These are phyloP conservation scores for Corythoichthys intestinalis DNA, from an alignment of 2,113 vertebrate species.

Conservation along the genomic window DNA sequence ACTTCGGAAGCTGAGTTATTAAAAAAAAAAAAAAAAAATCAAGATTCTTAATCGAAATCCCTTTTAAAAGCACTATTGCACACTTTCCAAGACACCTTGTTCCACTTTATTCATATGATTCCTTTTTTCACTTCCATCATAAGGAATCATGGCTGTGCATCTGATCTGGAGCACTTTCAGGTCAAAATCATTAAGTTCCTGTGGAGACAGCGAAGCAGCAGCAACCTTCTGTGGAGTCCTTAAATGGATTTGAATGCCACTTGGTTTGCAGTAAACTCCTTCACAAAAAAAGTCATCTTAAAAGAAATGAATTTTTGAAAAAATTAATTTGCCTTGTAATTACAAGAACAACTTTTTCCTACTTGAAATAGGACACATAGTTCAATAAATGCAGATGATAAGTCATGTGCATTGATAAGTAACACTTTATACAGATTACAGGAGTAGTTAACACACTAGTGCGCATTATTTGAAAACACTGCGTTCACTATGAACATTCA, in stretches of 20 bases:
- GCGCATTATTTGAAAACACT: constrained; percentile 39
- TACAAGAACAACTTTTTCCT: constrained; percentile 12
- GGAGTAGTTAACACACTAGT: constrained; percentile 32
- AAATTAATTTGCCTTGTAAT: constrained; percentile 8
- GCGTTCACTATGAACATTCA: constrained; percentile 43
- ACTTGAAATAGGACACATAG: constrained; percentile 14
- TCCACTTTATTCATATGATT: constrained; percentile 18
- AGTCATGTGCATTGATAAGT: constrained; percentile 23
- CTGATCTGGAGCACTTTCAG: constrained; percentile 35
- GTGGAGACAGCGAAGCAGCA: constrained; percentile 18
- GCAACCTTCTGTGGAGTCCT: constrained; percentile 15
- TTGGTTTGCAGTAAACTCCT: constrained; percentile 10
- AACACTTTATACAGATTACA: constrained; percentile 36
- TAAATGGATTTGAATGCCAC: constrained; percentile 3
- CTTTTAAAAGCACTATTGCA: neutral
- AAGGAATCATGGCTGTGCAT: constrained; percentile 17
- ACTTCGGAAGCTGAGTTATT: constrained; percentile 16
- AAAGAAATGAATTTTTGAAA: constrained; percentile 10
- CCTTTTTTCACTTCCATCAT: constrained; percentile 26
- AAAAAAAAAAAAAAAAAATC: constrained; percentile 12
- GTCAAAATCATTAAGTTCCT: constrained; percentile 37
- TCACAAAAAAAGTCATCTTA: constrained; percentile 23
- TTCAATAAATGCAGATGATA: constrained; percentile 6
- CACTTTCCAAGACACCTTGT: constrained; percentile 16
- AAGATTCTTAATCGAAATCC: constrained; percentile 1